A percentile compares a stretch with the other conserved stretches of the same genome.
Conservation (phyloP, 2,797 vertebrate genomes). For the Manis crassicaudata region DNA sequence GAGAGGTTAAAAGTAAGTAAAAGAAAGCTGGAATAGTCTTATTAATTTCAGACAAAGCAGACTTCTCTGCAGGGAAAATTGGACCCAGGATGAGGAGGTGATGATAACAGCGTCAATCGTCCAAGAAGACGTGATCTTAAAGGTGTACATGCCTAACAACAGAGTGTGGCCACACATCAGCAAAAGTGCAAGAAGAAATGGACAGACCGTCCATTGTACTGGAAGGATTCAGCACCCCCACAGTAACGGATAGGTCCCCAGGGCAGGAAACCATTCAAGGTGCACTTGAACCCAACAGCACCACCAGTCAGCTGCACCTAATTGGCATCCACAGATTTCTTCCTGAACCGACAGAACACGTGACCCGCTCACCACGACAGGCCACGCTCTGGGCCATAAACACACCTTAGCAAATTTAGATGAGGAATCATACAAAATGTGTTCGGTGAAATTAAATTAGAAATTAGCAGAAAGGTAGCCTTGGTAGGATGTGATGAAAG, state of each 20-base stretch:
- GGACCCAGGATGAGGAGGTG: not conserved
- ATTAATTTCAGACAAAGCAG: not conserved
- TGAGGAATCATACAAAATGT: not conserved
- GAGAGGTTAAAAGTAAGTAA: not conserved
- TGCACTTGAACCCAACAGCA: not conserved
- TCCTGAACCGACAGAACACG: not conserved
- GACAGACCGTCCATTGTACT: rapidly evolving
- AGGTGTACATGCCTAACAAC: not conserved
- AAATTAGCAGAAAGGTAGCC: not conserved
- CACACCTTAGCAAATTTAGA: rapidly evolving
- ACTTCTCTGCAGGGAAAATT: not conserved
- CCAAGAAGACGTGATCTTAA: not conserved
- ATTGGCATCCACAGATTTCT: not conserved
- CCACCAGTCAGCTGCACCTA: not conserved
- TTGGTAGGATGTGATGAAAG: rapidly evolving
- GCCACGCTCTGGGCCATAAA: not conserved
- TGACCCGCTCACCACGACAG: rapidly evolving
- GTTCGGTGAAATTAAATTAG: too few species aligned
- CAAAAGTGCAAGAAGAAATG: not conserved
- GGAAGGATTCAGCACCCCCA: not conserved
- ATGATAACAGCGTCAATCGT: not conserved
- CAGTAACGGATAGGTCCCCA: not conserved
- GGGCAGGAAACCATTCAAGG: not conserved
- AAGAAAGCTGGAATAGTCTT: not conserved
- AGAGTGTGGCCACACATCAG: not conserved